phyloP scores from a whole-genome alignment of 1,140 invertebrate genomes.

The Saccostrea echinata region DNA sequence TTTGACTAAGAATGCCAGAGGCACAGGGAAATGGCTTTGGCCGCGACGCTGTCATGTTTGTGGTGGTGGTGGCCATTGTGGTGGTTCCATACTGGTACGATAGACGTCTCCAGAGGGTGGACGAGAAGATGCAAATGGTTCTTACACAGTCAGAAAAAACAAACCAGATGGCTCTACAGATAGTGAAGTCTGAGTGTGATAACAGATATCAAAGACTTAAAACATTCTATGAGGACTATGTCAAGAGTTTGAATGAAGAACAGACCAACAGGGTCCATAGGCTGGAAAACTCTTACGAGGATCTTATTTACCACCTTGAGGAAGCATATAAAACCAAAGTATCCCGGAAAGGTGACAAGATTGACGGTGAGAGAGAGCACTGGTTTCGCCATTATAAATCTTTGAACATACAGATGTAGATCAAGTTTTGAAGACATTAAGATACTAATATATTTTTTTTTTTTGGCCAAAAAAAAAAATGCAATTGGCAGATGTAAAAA shows the following conservation, averaged over 20 bases:
- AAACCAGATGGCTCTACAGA: background rate
- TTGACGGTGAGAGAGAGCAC: background rate
- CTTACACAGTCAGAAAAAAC: background rate
- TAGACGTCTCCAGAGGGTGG: background rate
- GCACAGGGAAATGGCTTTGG: background rate
- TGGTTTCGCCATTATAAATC: no score
- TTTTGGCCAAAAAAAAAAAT: background rate
- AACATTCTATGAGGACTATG: background rate
- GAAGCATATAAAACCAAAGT: constrained; percentile 9
- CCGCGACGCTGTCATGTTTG: background rate
- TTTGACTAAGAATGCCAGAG: background rate
- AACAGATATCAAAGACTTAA: background rate
- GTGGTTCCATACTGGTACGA: background rate
- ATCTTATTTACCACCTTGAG: background rate
- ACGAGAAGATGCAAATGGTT: background rate
- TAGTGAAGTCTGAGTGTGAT: background rate
- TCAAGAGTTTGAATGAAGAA: background rate
- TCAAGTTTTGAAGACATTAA: no score
- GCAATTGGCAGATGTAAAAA: background rate
- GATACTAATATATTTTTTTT: no score
- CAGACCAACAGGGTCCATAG: background rate
- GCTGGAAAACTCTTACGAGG: background rate
- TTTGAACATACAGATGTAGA: no score
- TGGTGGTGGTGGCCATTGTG: background rate
- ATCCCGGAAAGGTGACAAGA: background rate